Conservation (phyloP, 2,888 invertebrate species). For the Napeogenes sylphis region DNA sequence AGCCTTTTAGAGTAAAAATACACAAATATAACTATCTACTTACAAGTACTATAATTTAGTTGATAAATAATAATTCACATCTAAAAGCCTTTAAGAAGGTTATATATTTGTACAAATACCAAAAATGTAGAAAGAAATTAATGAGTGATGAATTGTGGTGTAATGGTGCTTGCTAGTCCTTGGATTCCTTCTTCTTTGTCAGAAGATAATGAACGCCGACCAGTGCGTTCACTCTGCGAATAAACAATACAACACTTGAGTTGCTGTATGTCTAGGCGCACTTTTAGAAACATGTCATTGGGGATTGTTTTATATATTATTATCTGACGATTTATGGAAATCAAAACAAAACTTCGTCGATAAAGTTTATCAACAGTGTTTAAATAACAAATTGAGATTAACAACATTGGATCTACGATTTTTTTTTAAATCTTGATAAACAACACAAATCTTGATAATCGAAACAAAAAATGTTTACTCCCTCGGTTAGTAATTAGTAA, state of each 20-base stretch:
- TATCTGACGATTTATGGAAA: too few species aligned
- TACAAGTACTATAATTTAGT: conserved; percentile 12
- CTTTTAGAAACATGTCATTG: neutral
- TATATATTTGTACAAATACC: conserved; percentile 25
- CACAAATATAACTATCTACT: conserved; percentile 18
- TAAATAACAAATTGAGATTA: too few species aligned
- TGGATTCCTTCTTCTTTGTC: conserved; percentile 46
- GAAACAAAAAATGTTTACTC: too few species aligned
- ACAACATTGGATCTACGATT: too few species aligned
- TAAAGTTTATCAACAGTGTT: too few species aligned
- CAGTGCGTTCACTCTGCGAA: conserved; percentile 67
- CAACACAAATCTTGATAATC: too few species aligned
- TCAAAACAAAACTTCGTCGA: too few species aligned
- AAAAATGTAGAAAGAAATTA: conserved; percentile 34
- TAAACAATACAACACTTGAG: conserved; percentile 26
- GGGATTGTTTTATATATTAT: too few species aligned
- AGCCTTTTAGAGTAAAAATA: neutral
- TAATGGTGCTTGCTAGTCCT: conserved; percentile 40
- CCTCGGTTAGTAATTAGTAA: too few species aligned
- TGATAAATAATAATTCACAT: conserved; percentile 16
- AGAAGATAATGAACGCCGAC: conserved; percentile 64
- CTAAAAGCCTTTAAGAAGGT: conserved; percentile 3
- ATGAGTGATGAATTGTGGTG: conserved; percentile 16
- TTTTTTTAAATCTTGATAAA: too few species aligned
- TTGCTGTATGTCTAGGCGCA: neutral